These are phyloP conservation scores for Eupithecia dodoneata DNA, from an alignment of 2,888 invertebrate species.

Conservation along the genomic window DNA sequence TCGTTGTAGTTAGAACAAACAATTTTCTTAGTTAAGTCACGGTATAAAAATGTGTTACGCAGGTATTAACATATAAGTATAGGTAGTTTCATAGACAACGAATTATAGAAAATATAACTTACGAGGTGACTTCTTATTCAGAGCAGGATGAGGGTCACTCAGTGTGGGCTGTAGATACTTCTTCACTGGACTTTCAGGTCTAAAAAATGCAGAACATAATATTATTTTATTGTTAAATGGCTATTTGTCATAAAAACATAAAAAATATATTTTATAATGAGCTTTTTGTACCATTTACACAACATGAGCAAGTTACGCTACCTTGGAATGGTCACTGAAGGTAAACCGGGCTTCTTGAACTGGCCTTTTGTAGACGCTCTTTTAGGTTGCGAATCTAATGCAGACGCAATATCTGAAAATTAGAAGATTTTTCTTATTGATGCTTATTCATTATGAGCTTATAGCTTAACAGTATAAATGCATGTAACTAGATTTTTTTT, in stretches of 20 bases:
- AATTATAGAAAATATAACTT: conserved; percentile 53
- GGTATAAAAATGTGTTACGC: neutral
- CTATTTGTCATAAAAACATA: no score
- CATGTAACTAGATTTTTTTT: neutral
- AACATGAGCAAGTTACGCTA: neutral
- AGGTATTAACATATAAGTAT: neutral
- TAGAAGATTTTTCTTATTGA: neutral
- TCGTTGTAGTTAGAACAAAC: neutral
- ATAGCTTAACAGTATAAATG: neutral
- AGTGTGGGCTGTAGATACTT: conserved; percentile 93
- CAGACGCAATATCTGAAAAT: conserved; percentile 67
- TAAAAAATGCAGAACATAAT: conserved; percentile 57
- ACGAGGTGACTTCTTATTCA: conserved; percentile 86
- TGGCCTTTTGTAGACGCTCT: conserved; percentile 72
- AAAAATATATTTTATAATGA: no score
- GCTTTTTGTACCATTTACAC: neutral
- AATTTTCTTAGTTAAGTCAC: neutral
- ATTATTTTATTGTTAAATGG: neutral
- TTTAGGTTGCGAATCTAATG: conserved; percentile 73
- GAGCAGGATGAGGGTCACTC: conserved; percentile 87
- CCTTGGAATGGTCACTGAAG: conserved; percentile 74
- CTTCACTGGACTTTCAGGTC: conserved; percentile 92
- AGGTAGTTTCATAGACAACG: neutral
- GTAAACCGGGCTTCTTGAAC: conserved; percentile 73
- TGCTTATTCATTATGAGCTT: neutral